phyloP scores from a whole-genome alignment of 2,888 invertebrate genomes.

The Napeogenes inachia region DNA sequence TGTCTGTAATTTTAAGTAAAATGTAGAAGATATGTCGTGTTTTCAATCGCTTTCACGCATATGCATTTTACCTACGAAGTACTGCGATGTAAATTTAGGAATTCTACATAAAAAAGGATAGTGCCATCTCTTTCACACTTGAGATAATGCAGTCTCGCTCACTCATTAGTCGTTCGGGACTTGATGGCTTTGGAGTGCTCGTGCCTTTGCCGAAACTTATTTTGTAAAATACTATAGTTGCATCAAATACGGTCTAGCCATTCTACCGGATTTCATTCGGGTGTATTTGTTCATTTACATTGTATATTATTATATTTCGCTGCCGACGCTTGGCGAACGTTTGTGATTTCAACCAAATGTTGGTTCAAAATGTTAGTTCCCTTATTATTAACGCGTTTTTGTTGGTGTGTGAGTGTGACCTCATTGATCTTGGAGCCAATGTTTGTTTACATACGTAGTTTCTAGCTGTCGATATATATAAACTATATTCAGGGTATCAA shows the following conservation, averaged over 20 bases:
- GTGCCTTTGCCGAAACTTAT: slow-evolving; percentile 10
- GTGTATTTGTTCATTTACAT: slow-evolving; percentile 14
- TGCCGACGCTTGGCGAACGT: slow-evolving; percentile 21
- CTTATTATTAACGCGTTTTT: slow-evolving; percentile 13
- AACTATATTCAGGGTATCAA: too few species aligned
- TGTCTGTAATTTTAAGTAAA: too few species aligned
- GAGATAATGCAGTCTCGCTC: too few species aligned
- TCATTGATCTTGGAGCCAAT: too few species aligned
- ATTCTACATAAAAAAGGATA: too few species aligned
- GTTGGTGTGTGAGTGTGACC: slow-evolving; percentile 3
- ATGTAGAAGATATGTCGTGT: too few species aligned
- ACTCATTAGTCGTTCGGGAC: neutral
- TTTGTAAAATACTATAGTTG: slow-evolving; percentile 11
- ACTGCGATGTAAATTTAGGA: too few species aligned
- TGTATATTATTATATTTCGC: slow-evolving; percentile 20
- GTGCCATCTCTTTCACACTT: too few species aligned
- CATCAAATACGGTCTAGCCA: neutral
- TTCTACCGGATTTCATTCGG: neutral
- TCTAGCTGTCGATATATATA: too few species aligned
- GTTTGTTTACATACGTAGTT: too few species aligned
- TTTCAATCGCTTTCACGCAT: too few species aligned
- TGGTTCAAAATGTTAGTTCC: slow-evolving; percentile 31
- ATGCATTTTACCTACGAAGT: too few species aligned
- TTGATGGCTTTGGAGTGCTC: slow-evolving; percentile 9
- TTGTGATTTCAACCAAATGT: slow-evolving; percentile 31